These are phyloP conservation scores for Magallana ariakensis DNA, from an alignment of 1,140 invertebrate species.

Conservation along the genomic window DNA sequence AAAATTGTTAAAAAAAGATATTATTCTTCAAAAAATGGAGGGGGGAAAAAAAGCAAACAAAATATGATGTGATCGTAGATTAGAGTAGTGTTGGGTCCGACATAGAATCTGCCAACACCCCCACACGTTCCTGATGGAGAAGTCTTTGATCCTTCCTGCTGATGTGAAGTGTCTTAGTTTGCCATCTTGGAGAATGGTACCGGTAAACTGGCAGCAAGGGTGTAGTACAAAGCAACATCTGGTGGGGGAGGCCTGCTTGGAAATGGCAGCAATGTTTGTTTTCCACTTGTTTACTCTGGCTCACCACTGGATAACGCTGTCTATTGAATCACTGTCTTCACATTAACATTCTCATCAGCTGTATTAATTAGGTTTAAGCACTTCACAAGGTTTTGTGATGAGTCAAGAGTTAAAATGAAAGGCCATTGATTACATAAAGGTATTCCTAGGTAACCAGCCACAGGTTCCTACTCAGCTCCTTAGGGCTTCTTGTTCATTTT, in stretches of 20 bases:
- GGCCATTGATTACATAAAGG: neutral
- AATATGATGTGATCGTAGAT: too few species aligned
- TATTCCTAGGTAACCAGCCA: neutral
- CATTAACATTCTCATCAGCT: neutral
- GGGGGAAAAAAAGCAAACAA: too few species aligned
- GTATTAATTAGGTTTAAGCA: slow-evolving; percentile 12
- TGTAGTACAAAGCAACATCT: neutral
- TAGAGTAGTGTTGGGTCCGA: neutral
- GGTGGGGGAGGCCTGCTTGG: neutral
- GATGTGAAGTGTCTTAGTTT: neutral
- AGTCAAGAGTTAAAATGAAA: slow-evolving; percentile 11
- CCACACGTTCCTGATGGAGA: neutral
- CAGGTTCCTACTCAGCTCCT: neutral
- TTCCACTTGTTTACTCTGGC: slow-evolving; percentile 23
- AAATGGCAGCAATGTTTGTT: neutral
- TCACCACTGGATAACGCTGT: slow-evolving; percentile 4
- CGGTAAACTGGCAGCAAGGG: neutral
- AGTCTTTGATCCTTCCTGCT: neutral
- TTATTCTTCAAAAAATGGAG: too few species aligned
- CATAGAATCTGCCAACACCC: slow-evolving; percentile 5
- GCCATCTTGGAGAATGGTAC: slow-evolving; percentile 13
- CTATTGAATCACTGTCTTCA: neutral
- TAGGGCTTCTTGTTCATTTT: neutral
- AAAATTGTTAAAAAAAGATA: neutral
- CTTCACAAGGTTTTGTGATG: slow-evolving; percentile 1